Evolutionary conservation across 2,113 vertebrate genomes (phyloP).

Genomic region (Panthera uncia): DNA sequence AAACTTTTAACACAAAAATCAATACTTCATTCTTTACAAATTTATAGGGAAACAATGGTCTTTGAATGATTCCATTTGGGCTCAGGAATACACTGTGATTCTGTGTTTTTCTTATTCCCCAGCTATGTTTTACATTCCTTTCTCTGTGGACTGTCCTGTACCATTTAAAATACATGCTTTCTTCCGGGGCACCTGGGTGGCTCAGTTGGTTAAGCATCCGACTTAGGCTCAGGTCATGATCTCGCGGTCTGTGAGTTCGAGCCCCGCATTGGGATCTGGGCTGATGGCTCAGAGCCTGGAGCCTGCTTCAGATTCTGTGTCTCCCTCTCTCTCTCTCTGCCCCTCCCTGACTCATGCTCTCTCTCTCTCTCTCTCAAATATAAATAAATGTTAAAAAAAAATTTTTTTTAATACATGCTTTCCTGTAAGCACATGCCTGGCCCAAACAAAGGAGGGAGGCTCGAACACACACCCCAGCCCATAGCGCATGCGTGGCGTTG

Average conservation of each 20-base stretch:
- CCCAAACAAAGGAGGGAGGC: background rate
- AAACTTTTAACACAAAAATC: background rate
- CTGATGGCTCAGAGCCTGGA: too few species aligned
- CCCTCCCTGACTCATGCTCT: too few species aligned
- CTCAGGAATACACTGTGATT: background rate
- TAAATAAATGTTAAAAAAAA: too few species aligned
- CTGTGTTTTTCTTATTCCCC: too few species aligned
- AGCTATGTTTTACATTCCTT: background rate
- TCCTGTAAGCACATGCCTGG: background rate
- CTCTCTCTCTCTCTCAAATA: too few species aligned
- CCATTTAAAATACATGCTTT: background rate
- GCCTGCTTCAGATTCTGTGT: too few species aligned
- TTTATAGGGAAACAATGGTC: background rate
- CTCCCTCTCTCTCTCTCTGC: too few species aligned
- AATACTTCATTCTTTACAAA: background rate
- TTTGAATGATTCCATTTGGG: background rate
- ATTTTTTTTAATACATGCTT: background rate
- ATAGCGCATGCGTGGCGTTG: fast-evolving
- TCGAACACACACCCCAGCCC: fast-evolving
- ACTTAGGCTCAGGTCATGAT: too few species aligned
- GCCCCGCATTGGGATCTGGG: too few species aligned
- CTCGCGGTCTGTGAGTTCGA: too few species aligned
- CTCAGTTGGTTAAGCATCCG: too few species aligned
- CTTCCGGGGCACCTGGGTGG: background rate
- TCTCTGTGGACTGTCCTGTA: background rate